phyloP scores from a whole-genome alignment of 2,113 vertebrate genomes.

The Corythoichthys haematopterus region DNA sequence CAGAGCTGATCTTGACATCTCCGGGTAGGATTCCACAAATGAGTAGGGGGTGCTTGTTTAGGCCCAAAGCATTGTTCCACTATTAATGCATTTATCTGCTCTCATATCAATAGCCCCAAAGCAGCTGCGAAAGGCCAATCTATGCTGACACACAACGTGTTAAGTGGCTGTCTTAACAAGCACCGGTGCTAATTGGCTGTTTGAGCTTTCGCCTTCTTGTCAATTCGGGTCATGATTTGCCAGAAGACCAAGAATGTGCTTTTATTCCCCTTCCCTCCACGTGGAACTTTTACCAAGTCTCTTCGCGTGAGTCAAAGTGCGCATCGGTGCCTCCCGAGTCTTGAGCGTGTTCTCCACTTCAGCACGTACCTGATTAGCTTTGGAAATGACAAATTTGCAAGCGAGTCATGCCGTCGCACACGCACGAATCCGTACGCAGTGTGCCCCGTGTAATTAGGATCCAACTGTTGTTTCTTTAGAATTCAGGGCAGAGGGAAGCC shows the following conservation, averaged over 20 bases:
- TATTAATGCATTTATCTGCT: conserved; percentile 42
- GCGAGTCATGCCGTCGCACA: neutral
- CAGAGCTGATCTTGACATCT: conserved; percentile 12
- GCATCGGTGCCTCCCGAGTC: neutral
- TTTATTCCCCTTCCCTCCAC: neutral
- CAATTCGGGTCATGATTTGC: conserved; percentile 19
- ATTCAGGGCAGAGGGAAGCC: conserved; percentile 6
- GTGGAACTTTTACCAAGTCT: neutral
- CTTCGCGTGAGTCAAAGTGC: conserved; percentile 12
- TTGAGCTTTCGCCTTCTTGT: conserved; percentile 48
- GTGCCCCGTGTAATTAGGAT: conserved; percentile 19
- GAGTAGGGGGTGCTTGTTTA: conserved; percentile 4
- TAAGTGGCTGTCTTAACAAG: conserved; percentile 49
- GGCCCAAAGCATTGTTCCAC: conserved; percentile 9
- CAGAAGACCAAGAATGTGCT: conserved; percentile 20
- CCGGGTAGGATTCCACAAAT: neutral
- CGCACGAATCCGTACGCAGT: neutral
- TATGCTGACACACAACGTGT: conserved; percentile 41
- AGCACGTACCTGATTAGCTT: conserved; percentile 23
- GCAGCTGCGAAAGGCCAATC: conserved; percentile 47
- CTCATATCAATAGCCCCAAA: conserved; percentile 47
- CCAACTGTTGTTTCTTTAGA: neutral
- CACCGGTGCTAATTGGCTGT: conserved; percentile 50
- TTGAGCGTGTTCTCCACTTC: conserved; percentile 15
- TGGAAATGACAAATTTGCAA: conserved; percentile 4